Evolutionary conservation across 1,140 invertebrate species (phyloP), one percentile per base, ranked within the genome.

Genomic region (Drosophila persimilis): DNA sequence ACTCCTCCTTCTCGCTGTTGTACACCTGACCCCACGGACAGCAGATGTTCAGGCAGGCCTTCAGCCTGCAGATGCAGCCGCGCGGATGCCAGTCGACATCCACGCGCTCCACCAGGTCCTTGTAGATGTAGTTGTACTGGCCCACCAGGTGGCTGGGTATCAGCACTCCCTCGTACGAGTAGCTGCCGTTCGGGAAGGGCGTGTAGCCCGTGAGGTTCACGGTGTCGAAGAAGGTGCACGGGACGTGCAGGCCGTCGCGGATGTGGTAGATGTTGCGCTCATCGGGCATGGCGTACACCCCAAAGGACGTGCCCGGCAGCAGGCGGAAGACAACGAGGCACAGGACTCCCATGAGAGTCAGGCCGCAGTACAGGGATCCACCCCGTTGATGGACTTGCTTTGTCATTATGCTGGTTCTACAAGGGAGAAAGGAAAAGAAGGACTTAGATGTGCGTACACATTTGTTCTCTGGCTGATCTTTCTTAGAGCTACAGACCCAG

Each of bases 21-120:
- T 65, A 91, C 3, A 65, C 39, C 5, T 74, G 55, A 0, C 80
- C 84, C 83, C 83, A 90, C 0, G 90, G 90, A 56, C 90, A 91
- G 43, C 90, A 91, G 5, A 91, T 77, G 26, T 90, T 91, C 4
- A 91, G 53, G 48, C 90, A 91, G 2, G 88, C 44, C 63, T 90
- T 91, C 43, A 91, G n/a, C 26, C 90, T 84, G 55, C 90, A 91
- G 41, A 90, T 71, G 35, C 90, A 91, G 1, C 78, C 90, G 1
- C 90, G 73, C 3, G 73, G 51, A 54, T 91, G 90, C 6, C 65
- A 62, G 3, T 62, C 53, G 6, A 90, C 90, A 26, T 86, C 79
- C 0, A 84, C 48, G 0, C 81, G 69, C 26, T 80, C 74, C 15
- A 76, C 69, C 9, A 86, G 63, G 46, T 89, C 74, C 13, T 54